Base-by-base conservation (phyloP, 1,140 invertebrate species). In the Samia ricini region DNA sequence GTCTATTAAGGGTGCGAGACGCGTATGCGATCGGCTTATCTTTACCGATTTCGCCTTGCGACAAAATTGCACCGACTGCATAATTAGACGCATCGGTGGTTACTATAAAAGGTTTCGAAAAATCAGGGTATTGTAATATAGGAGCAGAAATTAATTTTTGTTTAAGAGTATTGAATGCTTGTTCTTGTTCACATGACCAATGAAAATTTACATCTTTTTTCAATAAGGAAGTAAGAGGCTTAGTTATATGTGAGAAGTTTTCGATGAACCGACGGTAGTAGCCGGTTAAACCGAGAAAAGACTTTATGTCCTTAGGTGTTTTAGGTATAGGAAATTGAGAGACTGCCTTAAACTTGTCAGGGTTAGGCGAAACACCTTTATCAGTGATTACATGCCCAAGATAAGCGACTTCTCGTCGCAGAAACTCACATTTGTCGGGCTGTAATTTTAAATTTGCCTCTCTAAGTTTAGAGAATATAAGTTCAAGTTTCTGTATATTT, bases 141-240 rank as follows among this genome's bases (percentile, higher is more conserved):
- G n/a, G n/a, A 23, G 87, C 70, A 22, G 80, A 83, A 6, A 70
- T 81, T 33, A 91, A 52, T 20, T 73, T 67, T 26, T 76, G 61
- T 80, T 87, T 89, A 33, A 90, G 65, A 3, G 55, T 72, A 20
- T 90, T 66, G 60, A 91, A 89, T 8, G 81, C 71, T 10, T 76
- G n/a, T 66, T 81, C 19, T 61, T 76, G 72, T 56, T 66, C 61
- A 21, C 8, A n/a, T 23, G 19, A n/a, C 81, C 76, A 82, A 10
- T 48, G n/a, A n/a, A n/a, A n/a, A n/a, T n/a, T n/a, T n/a, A n/a
- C n/a, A n/a, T n/a, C n/a, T n/a, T n/a, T n/a, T n/a, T n/a, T n/a
- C n/a, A n/a, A n/a, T n/a, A n/a, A n/a, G n/a, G n/a, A n/a, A n/a
- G n/a, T n/a, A n/a, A 81, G 66, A 7, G 78, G 82, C 72, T 79